Conservation (phyloP, 1,140 invertebrate species). For the Proales similis region DNA sequence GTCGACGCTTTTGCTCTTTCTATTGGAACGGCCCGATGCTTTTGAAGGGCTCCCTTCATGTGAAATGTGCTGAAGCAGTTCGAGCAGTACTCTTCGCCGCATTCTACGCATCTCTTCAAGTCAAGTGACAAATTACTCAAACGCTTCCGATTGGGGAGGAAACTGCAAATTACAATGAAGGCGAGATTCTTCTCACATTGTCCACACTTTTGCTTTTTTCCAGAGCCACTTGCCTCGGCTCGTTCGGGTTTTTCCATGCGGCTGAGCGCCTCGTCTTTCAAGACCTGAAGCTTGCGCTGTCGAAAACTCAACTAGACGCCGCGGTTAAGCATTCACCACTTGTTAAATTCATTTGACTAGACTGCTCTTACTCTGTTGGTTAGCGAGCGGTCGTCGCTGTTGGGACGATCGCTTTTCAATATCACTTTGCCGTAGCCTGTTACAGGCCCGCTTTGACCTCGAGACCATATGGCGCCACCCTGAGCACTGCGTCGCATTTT, state of each 20-base stretch:
- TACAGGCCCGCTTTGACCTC: constrained; percentile 45
- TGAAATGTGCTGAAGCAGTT: constrained; percentile 52
- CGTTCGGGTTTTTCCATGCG: constrained; percentile 41
- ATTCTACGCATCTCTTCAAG: constrained; percentile 49
- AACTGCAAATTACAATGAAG: constrained; percentile 45
- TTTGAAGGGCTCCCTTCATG: constrained; percentile 50
- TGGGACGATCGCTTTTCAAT: constrained; percentile 39
- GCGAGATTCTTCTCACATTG: constrained; percentile 52
- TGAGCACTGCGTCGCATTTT: constrained; percentile 49
- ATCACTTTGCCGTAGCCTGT: constrained; percentile 46
- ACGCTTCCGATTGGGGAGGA: not conserved
- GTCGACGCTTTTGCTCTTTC: constrained; percentile 37
- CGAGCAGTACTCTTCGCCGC: constrained; percentile 50
- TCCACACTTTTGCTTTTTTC: constrained; percentile 44
- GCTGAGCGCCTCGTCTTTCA: constrained; percentile 38
- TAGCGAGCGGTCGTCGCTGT: not conserved
- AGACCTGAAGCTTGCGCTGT: constrained; percentile 23
- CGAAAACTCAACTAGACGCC: constrained; percentile 19
- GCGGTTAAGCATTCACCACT: not conserved
- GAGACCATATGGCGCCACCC: constrained; percentile 48
- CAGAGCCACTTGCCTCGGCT: constrained; percentile 46
- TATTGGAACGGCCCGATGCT: constrained; percentile 50
- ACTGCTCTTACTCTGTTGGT: constrained; percentile 1
- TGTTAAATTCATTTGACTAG: not conserved
- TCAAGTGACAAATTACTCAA: not conserved